Conservation (phyloP, 2,113 vertebrate species). For the Sorex araneus region DNA sequence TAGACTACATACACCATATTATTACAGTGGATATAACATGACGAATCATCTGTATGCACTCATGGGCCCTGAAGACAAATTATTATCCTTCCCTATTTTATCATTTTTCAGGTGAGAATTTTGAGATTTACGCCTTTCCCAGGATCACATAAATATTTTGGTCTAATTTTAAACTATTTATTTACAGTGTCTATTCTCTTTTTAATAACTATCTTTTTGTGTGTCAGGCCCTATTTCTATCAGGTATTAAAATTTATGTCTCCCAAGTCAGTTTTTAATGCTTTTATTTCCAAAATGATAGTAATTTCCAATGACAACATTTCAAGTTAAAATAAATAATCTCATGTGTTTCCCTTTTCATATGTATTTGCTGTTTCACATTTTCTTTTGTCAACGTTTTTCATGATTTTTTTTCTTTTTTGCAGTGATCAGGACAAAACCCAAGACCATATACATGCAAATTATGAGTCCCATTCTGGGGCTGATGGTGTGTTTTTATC, state of each 20-base stretch:
- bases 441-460: neutral
- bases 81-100: neutral
- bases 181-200: neutral
- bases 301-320: conserved; percentile 33
- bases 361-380: neutral
- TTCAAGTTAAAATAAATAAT: conserved; percentile 40
- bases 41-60: no score
- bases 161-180: neutral
- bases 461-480: no score
- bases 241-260: neutral
- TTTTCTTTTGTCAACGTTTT: neutral
- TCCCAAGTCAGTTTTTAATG: neutral
- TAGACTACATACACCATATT: neutral
- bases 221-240: neutral
- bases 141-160: neutral
- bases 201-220: conserved; percentile 24
- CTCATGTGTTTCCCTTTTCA: neutral
- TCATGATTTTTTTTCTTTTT: no score
- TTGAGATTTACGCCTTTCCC: neutral
- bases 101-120: conserved; percentile 46
- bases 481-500: neutral
- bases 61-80: neutral
- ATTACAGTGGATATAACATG: neutral
- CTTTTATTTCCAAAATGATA: neutral
- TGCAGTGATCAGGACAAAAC: neutral